Percentiles rank a stretch among this genome's conserved stretches.
Evolutionary conservation across 2,888 invertebrate species (phyloP).

Genomic region (Deroplatys truncata): DNA sequence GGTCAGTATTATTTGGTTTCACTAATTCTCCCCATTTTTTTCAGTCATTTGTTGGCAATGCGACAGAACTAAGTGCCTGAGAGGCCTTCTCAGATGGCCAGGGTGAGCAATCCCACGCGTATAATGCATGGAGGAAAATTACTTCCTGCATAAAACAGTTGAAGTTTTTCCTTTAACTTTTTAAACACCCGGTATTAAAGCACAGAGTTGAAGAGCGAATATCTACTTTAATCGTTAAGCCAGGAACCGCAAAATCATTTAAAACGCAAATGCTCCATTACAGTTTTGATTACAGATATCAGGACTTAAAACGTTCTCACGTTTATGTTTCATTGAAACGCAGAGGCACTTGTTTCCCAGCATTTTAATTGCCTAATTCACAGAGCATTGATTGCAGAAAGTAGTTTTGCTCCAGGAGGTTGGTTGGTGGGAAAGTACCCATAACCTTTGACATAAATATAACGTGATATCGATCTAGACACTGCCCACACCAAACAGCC

Average conservation of each 20-base stretch:
- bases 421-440: neutral
- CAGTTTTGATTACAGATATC: neutral
- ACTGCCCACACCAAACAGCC: neutral
- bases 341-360: neutral
- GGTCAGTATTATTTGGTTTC: too few relatives aligned
- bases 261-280: neutral
- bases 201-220: neutral
- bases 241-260: neutral
- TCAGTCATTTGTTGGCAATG: too few relatives aligned
- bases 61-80: too few relatives aligned
- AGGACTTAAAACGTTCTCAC: neutral
- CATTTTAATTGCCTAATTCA: neutral
- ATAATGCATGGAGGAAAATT: too few relatives aligned
- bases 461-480: neutral
- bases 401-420: neutral
- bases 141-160: too few relatives aligned
- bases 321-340: neutral
- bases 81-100: too few relatives aligned
- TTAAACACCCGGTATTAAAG: too few relatives aligned
- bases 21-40: too few relatives aligned
- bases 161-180: too few relatives aligned
- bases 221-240: neutral
- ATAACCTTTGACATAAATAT: neutral
- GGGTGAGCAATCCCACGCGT: too few relatives aligned
- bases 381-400: neutral